These are phyloP conservation scores for Meriones psammophilus DNA, from an alignment of 2,797 vertebrate genomes.

Conservation along the genomic window DNA sequence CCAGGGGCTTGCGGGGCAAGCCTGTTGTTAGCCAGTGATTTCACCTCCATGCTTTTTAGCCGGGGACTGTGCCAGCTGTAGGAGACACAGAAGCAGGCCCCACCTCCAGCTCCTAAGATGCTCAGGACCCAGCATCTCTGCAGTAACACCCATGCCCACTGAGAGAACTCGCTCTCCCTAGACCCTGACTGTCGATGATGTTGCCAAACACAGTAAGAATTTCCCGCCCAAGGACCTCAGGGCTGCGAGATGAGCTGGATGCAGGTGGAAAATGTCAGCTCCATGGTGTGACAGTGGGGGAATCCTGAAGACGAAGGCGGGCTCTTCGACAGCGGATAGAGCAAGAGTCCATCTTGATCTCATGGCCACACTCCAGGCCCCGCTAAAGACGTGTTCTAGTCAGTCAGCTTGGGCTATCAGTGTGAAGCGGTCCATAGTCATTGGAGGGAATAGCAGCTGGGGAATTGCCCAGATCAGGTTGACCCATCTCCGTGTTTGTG, in stretches of 20 bases:
- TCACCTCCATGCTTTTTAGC: background rate
- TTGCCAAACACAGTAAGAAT: background rate
- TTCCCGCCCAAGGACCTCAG: background rate
- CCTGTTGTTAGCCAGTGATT: background rate
- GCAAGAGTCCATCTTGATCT: background rate
- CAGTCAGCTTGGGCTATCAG: background rate
- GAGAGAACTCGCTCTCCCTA: background rate
- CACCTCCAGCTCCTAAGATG: background rate
- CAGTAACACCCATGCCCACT: background rate
- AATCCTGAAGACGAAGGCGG: background rate
- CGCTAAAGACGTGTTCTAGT: background rate
- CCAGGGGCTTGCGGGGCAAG: background rate
- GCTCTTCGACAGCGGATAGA: background rate
- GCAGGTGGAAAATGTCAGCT: constrained; percentile 43
- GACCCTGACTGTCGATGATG: background rate
- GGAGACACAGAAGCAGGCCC: background rate
- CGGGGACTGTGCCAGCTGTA: background rate
- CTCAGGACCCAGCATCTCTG: background rate
- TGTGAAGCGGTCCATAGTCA: background rate
- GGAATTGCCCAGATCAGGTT: background rate
- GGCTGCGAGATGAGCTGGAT: background rate
- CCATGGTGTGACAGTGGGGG: background rate
- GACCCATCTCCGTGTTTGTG: background rate
- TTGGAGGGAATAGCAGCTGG: background rate
- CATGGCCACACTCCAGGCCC: background rate